Conservation (phyloP, 2,888 invertebrate genomes). For the Hydroisotoma schaefferi region DNA sequence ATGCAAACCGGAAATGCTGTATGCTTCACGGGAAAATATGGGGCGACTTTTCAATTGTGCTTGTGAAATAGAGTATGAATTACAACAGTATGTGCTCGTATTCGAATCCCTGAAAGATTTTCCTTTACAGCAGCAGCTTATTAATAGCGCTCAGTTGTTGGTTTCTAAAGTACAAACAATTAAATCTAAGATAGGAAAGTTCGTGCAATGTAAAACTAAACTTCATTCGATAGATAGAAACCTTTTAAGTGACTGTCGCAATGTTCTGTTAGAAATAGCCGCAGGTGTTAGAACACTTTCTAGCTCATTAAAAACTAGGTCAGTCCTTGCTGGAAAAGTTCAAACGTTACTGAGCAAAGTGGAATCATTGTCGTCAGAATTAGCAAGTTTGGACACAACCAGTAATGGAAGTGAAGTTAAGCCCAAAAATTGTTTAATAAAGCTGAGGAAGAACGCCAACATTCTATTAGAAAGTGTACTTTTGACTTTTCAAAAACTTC, state of each 20-base stretch:
- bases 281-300: not conserved
- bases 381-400: not conserved
- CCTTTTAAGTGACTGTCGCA: not conserved
- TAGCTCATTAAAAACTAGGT: not conserved
- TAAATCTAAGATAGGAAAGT: not conserved
- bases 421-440: slow-evolving; percentile 10
- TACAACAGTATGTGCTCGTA: slow-evolving; percentile 31
- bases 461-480: slow-evolving; percentile 29
- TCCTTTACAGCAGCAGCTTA: not conserved
- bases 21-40: too few relatives aligned
- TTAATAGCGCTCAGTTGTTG: not conserved
- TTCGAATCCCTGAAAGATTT: slow-evolving; percentile 24
- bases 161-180: not conserved
- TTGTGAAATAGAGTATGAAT: slow-evolving; percentile 30
- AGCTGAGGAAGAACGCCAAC: slow-evolving; percentile 5
- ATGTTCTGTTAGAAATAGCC: not conserved
- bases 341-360: not conserved
- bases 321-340: slow-evolving; percentile 1
- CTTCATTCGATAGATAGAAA: not conserved
- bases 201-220: not conserved
- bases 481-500: slow-evolving; percentile 32
- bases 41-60: slow-evolving; percentile 19
- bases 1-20: too few relatives aligned
- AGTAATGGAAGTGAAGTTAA: not conserved
- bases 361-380: not conserved